These are phyloP conservation scores for Vidua chalybeata DNA, from an alignment of 2,113 vertebrate genomes.

Conservation along the genomic window DNA sequence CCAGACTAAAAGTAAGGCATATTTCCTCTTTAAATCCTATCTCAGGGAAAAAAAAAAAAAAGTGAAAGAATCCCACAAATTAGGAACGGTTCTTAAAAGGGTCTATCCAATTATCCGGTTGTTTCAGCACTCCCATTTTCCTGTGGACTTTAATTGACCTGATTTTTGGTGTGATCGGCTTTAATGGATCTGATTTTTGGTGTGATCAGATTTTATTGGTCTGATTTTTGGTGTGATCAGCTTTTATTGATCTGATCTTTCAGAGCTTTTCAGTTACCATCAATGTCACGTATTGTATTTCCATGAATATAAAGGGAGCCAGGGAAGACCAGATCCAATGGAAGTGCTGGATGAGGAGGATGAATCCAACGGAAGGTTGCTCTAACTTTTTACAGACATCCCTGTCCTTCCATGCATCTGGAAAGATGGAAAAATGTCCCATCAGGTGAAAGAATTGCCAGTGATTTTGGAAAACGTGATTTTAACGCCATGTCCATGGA, in stretches of 20 bases:
- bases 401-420: background rate
- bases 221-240: too few relatives aligned
- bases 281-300: accelerated
- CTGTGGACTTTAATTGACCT: background rate
- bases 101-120: background rate
- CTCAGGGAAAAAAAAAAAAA: background rate
- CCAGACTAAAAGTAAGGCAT: background rate
- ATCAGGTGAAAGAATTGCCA: background rate
- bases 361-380: background rate
- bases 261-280: accelerated
- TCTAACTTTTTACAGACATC: background rate
- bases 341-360: background rate
- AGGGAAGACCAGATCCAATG: background rate
- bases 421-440: background rate
- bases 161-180: accelerated
- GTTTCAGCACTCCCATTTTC: background rate
- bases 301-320: background rate
- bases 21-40: background rate
- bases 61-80: background rate
- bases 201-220: too few relatives aligned
- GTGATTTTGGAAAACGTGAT: background rate
- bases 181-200: background rate
- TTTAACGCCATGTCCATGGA: background rate
- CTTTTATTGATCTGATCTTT: background rate
- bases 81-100: background rate